Conservation (phyloP, 23 tunicate species). For the Trididemnum miniatum region DNA sequence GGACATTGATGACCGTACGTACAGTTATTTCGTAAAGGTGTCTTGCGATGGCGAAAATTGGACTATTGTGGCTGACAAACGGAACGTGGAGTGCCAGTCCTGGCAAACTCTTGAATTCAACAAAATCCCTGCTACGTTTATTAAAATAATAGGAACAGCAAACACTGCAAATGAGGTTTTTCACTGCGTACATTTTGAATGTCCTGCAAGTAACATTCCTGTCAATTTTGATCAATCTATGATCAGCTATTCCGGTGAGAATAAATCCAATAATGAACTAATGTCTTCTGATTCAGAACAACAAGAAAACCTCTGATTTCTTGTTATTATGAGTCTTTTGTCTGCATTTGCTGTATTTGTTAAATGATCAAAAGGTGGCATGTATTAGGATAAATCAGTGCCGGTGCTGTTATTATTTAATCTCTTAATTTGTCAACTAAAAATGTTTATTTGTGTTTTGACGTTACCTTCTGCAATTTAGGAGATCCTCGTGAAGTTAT, state of each 20-base stretch:
- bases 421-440: too few relatives aligned
- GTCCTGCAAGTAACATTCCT: constrained; percentile 47
- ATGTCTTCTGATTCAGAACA: background rate
- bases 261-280: background rate
- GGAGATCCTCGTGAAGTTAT: too few relatives aligned
- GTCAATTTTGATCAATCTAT: background rate
- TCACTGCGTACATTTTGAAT: constrained; percentile 96
- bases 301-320: background rate
- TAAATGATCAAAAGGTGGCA: too few relatives aligned
- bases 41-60: constrained; percentile 67
- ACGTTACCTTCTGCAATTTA: too few relatives aligned
- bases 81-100: constrained; percentile 76
- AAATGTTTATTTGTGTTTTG: too few relatives aligned
- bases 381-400: too few relatives aligned
- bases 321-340: too few relatives aligned
- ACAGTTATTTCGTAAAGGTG: constrained; percentile 73
- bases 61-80: constrained; percentile 75
- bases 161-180: constrained; percentile 98
- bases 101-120: constrained; percentile 78
- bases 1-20: constrained; percentile 89
- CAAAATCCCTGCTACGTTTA: constrained; percentile 61
- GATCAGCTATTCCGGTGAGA: background rate
- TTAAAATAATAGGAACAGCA: constrained; percentile 81
- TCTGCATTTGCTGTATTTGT: too few relatives aligned
- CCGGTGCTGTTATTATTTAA: too few relatives aligned